Evolutionary conservation across 2,113 vertebrate genomes (phyloP).

Genomic region (Oceanites oceanicus): DNA sequence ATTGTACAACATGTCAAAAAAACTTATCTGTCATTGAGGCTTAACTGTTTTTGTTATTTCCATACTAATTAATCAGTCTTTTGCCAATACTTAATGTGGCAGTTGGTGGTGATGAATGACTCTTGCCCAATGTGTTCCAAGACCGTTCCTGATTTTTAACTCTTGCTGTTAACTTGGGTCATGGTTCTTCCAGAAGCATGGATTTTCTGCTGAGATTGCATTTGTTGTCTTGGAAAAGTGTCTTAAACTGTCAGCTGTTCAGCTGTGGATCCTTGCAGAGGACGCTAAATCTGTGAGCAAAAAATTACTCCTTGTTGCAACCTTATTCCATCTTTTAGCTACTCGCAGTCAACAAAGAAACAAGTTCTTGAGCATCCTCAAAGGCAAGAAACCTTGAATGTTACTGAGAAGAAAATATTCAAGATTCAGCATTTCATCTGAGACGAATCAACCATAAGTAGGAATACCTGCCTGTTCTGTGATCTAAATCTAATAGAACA

Average conservation of each 20-base stretch:
- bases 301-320: neutral
- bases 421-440: neutral
- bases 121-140: neutral
- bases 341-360: neutral
- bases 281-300: neutral
- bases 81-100: neutral
- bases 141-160: neutral
- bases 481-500: neutral
- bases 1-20: neutral
- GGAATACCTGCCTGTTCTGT: neutral
- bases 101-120: neutral
- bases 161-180: neutral
- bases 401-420: neutral
- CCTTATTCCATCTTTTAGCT: neutral
- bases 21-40: neutral
- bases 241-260: neutral
- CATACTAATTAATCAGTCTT: neutral
- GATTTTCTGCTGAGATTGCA: neutral
- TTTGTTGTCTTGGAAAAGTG: neutral
- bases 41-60: neutral
- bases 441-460: neutral
- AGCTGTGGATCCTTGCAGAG: neutral
- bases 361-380: neutral
- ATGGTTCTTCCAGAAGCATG: neutral
- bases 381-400: neutral